These are phyloP conservation scores for Anguilla marmorata DNA, from an alignment of 2,797 vertebrate species.

Conservation along the genomic window DNA sequence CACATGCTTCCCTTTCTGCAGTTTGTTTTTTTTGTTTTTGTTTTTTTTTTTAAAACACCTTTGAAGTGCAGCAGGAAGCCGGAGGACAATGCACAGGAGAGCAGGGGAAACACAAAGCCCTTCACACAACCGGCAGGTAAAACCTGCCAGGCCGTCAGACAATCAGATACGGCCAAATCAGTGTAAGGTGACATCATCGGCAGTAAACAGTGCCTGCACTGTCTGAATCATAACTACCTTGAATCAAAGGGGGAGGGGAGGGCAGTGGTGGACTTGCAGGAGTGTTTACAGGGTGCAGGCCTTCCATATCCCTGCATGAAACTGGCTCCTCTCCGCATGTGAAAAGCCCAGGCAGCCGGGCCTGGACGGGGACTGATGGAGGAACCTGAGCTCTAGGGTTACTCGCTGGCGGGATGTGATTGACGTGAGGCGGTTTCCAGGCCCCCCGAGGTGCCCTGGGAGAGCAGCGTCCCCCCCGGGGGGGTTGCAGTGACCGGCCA, in stretches of 20 bases:
- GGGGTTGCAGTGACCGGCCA: not conserved
- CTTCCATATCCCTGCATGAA: not conserved
- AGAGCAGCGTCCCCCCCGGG: conserved; percentile 31
- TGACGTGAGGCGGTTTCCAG: not conserved
- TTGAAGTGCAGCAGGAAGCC: conserved; percentile 55
- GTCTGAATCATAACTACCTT: conserved; percentile 51
- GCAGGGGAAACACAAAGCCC: conserved; percentile 59
- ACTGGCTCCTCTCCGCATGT: not conserved
- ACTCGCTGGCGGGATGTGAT: not conserved
- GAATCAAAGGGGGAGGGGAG: conserved; percentile 45
- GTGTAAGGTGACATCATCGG: conserved; percentile 48
- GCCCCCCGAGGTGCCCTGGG: conserved; percentile 24
- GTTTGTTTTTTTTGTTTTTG: conserved; percentile 55
- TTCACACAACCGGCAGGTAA: conserved; percentile 54
- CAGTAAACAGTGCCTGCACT: conserved; percentile 49
- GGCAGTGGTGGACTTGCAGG: conserved; percentile 13
- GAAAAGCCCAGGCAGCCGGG: not conserved
- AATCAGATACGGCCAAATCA: conserved; percentile 29
- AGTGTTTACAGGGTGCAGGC: not conserved
- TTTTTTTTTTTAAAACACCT: conserved; percentile 47
- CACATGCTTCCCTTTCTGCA: conserved; percentile 63
- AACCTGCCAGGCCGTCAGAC: conserved; percentile 46
- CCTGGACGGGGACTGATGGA: not conserved
- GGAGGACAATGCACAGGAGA: conserved; percentile 52
- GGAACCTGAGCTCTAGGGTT: not conserved